Conservation (phyloP, 1,140 invertebrate species). For the Bacillus rossius region DNA sequence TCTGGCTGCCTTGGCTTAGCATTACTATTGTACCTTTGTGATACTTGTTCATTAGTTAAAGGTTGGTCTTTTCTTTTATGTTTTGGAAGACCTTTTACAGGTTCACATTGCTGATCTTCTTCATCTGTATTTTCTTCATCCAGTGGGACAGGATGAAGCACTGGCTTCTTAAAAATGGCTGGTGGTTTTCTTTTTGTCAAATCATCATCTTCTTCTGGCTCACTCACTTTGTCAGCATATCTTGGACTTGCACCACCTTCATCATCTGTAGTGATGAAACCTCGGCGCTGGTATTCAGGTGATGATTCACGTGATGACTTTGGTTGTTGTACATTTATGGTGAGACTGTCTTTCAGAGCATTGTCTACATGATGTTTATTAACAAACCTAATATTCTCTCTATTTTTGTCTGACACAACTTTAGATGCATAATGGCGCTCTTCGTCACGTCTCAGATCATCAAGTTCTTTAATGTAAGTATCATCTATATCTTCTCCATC, state of each 20-base stretch:
- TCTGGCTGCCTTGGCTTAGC: background rate
- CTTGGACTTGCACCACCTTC: slow-evolving; percentile 48
- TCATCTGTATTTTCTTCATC: slow-evolving; percentile 9
- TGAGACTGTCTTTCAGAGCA: slow-evolving; percentile 40
- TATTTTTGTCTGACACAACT: too few species aligned
- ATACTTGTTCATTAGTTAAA: background rate
- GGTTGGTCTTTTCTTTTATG: background rate
- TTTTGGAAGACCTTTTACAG: background rate
- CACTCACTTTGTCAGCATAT: slow-evolving; percentile 61
- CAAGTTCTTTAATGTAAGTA: slow-evolving; percentile 19
- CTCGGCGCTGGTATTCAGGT: slow-evolving; percentile 44
- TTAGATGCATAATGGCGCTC: too few species aligned
- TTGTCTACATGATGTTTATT: background rate
- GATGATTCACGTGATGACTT: slow-evolving; percentile 65
- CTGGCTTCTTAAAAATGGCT: background rate
- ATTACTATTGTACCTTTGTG: background rate
- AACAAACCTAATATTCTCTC: too few species aligned
- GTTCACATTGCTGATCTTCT: background rate
- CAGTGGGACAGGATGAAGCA: background rate
- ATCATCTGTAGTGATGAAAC: slow-evolving; percentile 40
- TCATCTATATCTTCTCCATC: background rate
- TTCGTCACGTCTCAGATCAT: slow-evolving; percentile 22
- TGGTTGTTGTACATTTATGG: slow-evolving; percentile 57
- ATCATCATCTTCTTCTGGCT: slow-evolving; percentile 53
- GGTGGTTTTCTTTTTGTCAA: slow-evolving; percentile 31